Evolutionary conservation across 2,888 invertebrate species (phyloP).

Genomic region (Agonopterix subpropinquella): DNA sequence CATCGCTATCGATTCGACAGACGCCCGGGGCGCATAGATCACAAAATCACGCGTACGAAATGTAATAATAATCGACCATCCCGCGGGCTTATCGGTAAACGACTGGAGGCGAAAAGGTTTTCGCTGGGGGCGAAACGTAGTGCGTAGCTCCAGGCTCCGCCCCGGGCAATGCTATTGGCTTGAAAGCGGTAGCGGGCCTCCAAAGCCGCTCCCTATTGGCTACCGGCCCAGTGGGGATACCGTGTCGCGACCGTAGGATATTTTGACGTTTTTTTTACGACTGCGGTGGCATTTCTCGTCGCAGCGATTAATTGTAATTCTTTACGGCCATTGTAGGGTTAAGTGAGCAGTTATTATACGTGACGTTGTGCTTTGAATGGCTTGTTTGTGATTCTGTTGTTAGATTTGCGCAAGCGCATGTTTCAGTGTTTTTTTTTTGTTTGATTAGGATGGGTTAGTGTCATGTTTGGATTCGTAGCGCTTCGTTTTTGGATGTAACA

Average conservation of each 20-base stretch:
- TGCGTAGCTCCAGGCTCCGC: slow-evolving; percentile 68
- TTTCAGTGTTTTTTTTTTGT: slow-evolving; percentile 31
- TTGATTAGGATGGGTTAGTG: slow-evolving; percentile 31
- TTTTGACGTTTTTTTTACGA: slow-evolving; percentile 68
- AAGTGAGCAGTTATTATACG: slow-evolving; percentile 60
- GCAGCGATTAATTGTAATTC: slow-evolving; percentile 72
- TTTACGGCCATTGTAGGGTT: slow-evolving; percentile 71
- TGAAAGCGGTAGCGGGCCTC: slow-evolving; percentile 50
- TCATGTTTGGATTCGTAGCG: slow-evolving; percentile 20
- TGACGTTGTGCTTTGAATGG: slow-evolving; percentile 54
- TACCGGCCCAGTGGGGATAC: slow-evolving; percentile 50
- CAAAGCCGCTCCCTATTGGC: slow-evolving; percentile 59
- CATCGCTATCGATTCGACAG: slow-evolving; percentile 60
- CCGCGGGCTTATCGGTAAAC: slow-evolving; percentile 74
- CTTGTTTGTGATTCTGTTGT: slow-evolving; percentile 25
- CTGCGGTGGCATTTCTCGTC: slow-evolving; percentile 67
- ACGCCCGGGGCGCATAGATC: slow-evolving; percentile 60
- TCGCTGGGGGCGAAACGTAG: slow-evolving; percentile 72
- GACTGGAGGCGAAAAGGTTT: slow-evolving; percentile 75
- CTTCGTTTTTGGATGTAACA: slow-evolving; percentile 11
- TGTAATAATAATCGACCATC: slow-evolving; percentile 74
- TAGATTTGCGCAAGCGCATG: slow-evolving; percentile 42
- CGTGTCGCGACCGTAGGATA: slow-evolving; percentile 50
- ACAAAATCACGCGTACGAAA: slow-evolving; percentile 64
- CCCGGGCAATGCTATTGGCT: slow-evolving; percentile 66